Base-by-base conservation (phyloP, 1,140 invertebrate genomes). In the Pararge aegeria region DNA sequence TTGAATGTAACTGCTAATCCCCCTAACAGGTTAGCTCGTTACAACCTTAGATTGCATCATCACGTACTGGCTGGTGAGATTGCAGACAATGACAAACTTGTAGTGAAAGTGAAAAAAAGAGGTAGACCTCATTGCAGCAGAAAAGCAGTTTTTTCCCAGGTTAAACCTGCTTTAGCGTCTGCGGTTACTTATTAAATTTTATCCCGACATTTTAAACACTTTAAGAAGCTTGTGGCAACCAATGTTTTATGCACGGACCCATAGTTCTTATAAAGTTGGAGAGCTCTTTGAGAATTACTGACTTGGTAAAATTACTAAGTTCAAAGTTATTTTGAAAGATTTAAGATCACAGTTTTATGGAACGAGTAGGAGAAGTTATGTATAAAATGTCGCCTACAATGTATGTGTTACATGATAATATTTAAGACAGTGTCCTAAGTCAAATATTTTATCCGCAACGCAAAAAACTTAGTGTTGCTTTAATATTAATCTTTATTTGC, bases 191-290 rank as follows among this genome's bases (percentile, higher is more conserved):
- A 16, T 42, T 16, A 40, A 42, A 42, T 42, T 42, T 42, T 42
- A 42, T 42, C 16, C 16, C 38, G 16, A 42, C 38, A 9, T 42
- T 42, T 42, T 42, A 18, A 42, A 15, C 30, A 6, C 24, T 24
- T 6, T 18, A 42, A 42, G 38, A 42, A 18, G 38, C 38, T 42
- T 42, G 38, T 42, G 38, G 38, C 16, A 10, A 18, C 38, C 13
- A 42, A 42, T 42, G 38, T 18, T 42, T 42, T 42, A 42, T 42
- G 38, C 38, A 42, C 38, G 12, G 38, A 42, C 38, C 38, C 38
- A 42, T 42, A 42, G 13, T 42, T 42, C 38, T 42, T 42, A 18
- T 15, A 15, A 42, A 42, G 38, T 42, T 42, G n/a, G 38, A 10
- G 5, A 42, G 16, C 13, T 16, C 38, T 42, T 18, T 42, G 38